Conservation (phyloP, 2,888 invertebrate species). For the Tribolium freemani region DNA sequence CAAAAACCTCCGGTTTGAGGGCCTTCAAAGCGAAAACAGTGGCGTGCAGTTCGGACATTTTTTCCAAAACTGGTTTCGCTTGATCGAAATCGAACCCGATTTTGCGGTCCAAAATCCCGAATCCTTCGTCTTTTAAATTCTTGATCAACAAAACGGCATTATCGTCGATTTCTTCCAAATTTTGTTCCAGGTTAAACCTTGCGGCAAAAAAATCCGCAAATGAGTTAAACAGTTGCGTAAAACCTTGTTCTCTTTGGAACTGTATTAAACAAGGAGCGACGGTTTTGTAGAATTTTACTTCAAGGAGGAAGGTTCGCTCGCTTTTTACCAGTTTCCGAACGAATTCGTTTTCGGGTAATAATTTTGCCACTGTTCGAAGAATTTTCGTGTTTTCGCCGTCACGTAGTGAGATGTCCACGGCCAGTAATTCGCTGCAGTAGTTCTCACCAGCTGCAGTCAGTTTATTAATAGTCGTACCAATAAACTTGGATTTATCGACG, state of each 20-base stretch:
- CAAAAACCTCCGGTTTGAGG: conserved; percentile 6
- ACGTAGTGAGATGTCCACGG: conserved; percentile 58
- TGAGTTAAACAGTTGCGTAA: conserved; percentile 61
- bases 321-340: conserved; percentile 68
- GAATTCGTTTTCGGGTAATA: conserved; percentile 43
- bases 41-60: conserved; percentile 7
- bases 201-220: conserved; percentile 57
- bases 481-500: neutral
- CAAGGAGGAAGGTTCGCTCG: conserved; percentile 69
- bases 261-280: conserved; percentile 67
- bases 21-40: conserved; percentile 4
- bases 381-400: conserved; percentile 21
- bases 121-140: conserved; percentile 68
- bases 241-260: conserved; percentile 67
- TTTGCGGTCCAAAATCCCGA: conserved; percentile 66
- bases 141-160: conserved; percentile 71
- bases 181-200: conserved; percentile 48
- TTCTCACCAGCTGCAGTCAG: conserved; percentile 72
- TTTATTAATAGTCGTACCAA: conserved; percentile 44
- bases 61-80: conserved; percentile 55
- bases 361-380: conserved; percentile 46
- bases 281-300: conserved; percentile 69
- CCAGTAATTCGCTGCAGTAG: conserved; percentile 72
- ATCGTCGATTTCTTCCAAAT: neutral
- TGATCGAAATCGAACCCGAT: conserved; percentile 68